phyloP scores from a whole-genome alignment of 2,888 invertebrate species.

The Luperina testacea region DNA sequence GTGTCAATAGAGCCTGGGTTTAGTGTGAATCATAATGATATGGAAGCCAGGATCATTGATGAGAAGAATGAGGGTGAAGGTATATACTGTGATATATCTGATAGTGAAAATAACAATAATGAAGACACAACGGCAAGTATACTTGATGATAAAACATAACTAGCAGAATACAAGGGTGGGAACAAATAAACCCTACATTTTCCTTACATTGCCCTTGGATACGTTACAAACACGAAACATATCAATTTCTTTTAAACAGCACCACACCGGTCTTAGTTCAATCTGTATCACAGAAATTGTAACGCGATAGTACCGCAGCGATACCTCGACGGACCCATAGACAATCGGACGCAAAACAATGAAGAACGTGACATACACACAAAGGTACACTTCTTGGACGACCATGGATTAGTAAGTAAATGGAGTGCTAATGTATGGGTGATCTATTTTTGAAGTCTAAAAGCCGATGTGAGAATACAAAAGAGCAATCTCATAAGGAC shows the following conservation, averaged over 20 bases:
- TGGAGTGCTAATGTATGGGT: background rate
- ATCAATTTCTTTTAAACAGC: slow-evolving; percentile 47
- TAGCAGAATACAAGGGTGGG: background rate
- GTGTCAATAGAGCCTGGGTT: background rate
- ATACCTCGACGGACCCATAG: slow-evolving; percentile 43
- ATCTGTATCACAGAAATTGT: slow-evolving; percentile 62
- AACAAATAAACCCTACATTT: background rate
- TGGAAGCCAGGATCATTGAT: background rate
- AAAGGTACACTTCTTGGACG: slow-evolving; percentile 56
- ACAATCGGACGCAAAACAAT: slow-evolving; percentile 67
- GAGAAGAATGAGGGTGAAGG: background rate
- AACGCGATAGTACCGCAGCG: slow-evolving; percentile 54
- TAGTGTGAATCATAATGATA: background rate
- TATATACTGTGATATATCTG: too few species aligned
- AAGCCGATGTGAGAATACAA: background rate
- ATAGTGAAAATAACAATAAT: background rate
- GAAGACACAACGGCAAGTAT: background rate
- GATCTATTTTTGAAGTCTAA: background rate
- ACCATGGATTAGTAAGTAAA: slow-evolving; percentile 20
- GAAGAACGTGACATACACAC: slow-evolving; percentile 66
- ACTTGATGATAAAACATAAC: background rate
- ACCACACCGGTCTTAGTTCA: slow-evolving; percentile 21
- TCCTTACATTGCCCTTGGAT: background rate
- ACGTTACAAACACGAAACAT: slow-evolving; percentile 7
- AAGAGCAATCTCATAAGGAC: background rate